These are phyloP conservation scores for Dysidea cf. avara DNA, from an alignment of 37 sponge, comb jelly and placozoan species.

Conservation along the genomic window DNA sequence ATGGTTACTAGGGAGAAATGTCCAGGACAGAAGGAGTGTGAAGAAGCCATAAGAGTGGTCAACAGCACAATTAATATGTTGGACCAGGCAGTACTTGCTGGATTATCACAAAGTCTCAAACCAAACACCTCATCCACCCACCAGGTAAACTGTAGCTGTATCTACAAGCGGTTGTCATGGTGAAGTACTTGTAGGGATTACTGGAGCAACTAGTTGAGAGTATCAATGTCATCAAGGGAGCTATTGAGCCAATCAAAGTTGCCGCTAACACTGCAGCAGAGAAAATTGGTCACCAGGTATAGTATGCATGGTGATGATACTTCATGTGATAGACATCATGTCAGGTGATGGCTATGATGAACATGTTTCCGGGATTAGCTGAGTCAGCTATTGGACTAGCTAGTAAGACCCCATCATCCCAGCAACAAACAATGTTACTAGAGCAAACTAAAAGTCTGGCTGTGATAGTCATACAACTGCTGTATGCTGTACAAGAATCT, in stretches of 20 bases:
- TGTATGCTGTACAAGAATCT: slow-evolving; percentile 33
- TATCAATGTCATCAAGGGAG: slow-evolving; percentile 30
- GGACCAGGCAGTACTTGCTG: slow-evolving; percentile 57
- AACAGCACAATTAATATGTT: slow-evolving; percentile 36
- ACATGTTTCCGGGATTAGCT: slow-evolving; percentile 36
- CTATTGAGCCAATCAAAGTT: slow-evolving; percentile 26
- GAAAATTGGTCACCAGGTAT: slow-evolving; percentile 56
- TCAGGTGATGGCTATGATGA: slow-evolving; percentile 23
- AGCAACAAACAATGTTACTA: slow-evolving; percentile 39
- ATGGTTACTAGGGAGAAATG: slow-evolving; percentile 28
- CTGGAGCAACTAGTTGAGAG: slow-evolving; percentile 36
- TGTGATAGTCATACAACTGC: slow-evolving; percentile 28
- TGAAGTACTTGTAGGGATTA: slow-evolving; percentile 30
- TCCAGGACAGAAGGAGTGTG: slow-evolving; percentile 72
- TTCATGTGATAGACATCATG: too few species aligned
- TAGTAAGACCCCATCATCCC: slow-evolving; percentile 21
- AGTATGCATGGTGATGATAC: background rate
- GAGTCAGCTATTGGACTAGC: slow-evolving; percentile 60
- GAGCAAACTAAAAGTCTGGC: slow-evolving; percentile 60
- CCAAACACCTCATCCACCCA: slow-evolving; percentile 29
- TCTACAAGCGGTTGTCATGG: too few species aligned
- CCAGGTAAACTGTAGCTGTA: background rate
- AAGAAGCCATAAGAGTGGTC: slow-evolving; percentile 57
- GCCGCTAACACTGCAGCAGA: slow-evolving; percentile 66
- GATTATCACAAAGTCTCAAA: slow-evolving; percentile 28